These are phyloP conservation scores for Rallus limicola DNA, from an alignment of 2,113 vertebrate species.

Conservation along the genomic window DNA sequence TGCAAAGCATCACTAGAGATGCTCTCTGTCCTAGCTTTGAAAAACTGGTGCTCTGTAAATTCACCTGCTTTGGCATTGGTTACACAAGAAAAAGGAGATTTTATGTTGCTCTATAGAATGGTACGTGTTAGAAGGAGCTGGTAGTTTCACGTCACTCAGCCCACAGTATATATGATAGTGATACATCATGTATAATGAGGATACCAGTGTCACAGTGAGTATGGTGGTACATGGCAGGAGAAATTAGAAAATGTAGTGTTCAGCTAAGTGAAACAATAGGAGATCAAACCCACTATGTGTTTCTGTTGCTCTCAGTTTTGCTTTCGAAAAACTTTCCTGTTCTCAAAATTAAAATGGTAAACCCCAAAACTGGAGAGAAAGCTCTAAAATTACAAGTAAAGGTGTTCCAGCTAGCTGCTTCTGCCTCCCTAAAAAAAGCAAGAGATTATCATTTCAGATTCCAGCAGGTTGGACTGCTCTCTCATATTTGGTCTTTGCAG, in stretches of 20 bases:
- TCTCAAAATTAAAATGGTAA: background rate
- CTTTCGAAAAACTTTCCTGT: background rate
- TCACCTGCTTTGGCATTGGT: background rate
- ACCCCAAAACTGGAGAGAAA: background rate
- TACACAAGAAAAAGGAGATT: background rate
- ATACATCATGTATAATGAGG: background rate
- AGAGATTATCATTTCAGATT: background rate
- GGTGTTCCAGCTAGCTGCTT: background rate
- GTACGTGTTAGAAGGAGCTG: background rate
- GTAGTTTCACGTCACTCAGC: background rate
- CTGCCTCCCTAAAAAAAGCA: background rate
- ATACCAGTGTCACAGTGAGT: background rate
- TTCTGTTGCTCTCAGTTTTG: background rate
- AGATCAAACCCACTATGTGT: background rate
- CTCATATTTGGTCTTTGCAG: background rate
- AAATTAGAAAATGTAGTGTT: background rate
- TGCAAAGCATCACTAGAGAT: background rate
- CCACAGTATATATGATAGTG: background rate
- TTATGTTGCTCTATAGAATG: background rate
- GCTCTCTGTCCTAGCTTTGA: background rate
- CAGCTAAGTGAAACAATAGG: background rate
- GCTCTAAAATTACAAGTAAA: background rate
- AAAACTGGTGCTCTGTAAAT: background rate
- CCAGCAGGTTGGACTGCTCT: background rate
- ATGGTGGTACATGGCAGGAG: background rate